Percentiles rank a stretch among this genome's conserved stretches.
Evolutionary conservation across 1,140 invertebrate species (phyloP).

Genomic region (Dreissena polymorpha): DNA sequence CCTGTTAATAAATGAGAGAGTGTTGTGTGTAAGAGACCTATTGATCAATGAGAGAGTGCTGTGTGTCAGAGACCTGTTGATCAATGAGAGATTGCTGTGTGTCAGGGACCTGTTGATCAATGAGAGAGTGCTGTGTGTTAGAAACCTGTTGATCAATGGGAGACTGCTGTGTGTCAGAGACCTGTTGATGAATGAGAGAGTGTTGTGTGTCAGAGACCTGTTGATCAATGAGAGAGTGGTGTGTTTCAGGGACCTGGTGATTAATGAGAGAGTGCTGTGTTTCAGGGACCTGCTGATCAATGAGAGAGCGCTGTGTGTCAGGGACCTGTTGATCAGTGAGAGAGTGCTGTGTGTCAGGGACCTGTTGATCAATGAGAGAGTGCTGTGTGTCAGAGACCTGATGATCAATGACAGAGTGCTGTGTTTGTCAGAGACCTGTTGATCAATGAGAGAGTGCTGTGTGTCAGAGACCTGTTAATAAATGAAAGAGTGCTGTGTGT

Average conservation of each 20-base stretch:
- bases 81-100: too few relatives aligned
- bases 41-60: conserved; percentile 97
- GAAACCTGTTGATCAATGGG: too few relatives aligned
- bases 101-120: conserved; percentile 88
- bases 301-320: too few relatives aligned
- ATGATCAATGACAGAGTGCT: conserved; percentile 96
- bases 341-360: too few relatives aligned
- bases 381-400: conserved; percentile 83
- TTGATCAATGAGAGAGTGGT: conserved; percentile 97
- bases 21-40: conserved; percentile 83
- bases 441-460: too few relatives aligned
- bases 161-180: too few relatives aligned
- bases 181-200: conserved; percentile 95
- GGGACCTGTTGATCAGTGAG: conserved; percentile 92
- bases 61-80: conserved; percentile 85
- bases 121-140: too few relatives aligned
- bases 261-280: too few relatives aligned
- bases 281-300: conserved; percentile 88
- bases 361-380: conserved; percentile 95
- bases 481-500: too few relatives aligned
- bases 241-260: conserved; percentile 85
- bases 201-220: conserved; percentile 83
- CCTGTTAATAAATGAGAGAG: conserved; percentile 95
- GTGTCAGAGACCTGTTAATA: conserved; percentile 85
- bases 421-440: conserved; percentile 85